Evolutionary conservation across 2,888 invertebrate species (phyloP), one percentile per base, ranked within the genome.

Genomic region (Tolmerus cingulatus): DNA sequence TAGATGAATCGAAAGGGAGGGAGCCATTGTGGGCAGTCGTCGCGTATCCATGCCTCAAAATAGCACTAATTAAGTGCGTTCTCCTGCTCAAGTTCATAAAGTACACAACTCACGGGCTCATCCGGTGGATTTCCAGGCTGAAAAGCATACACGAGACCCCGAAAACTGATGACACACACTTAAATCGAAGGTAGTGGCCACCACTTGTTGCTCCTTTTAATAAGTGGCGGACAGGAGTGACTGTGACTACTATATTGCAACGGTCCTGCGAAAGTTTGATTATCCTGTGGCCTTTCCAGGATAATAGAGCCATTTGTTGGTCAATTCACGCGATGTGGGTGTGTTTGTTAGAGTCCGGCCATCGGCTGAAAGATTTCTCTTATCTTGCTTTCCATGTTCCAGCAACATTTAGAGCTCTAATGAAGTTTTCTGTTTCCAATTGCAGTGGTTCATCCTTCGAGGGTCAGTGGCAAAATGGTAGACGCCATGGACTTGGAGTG

Each of bases 391-490:
- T 16, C n/a, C 51, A 51, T n/a, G 5, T 5, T 51, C 7, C 51
- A 51, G 19, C 16, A 51, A 46, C 19, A 51, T n/a, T 43, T 30
- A 77, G 16, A 51, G 51, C 78, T 66, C 57, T 86, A 86, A 86
- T 86, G 55, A 74, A 76, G 27, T 76, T 86, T 74, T n/a, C 74
- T 74, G 43, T 86, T 40, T 34, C 14, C 40, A 16, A 30, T 94
- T 94, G 74, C 94, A 98, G 97, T 93, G 99, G 98, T 86, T 98
- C 98, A 92, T 96, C 97, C 90, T 99, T 96, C 94, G 98, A 98
- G 93, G 99, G 99, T 88, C 98, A 99, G 93, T 99, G 99, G 99
- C 99, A 98, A 93, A 99, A 99, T 93, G 99, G 99, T 89, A 98
- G 99, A 93, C 95, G 99, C 86, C 99, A 99, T 93, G 99, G 99